Evolutionary conservation across 2,113 vertebrate genomes (phyloP), one percentile per base, ranked within the genome.

Genomic region (Larimichthys polyactis): DNA sequence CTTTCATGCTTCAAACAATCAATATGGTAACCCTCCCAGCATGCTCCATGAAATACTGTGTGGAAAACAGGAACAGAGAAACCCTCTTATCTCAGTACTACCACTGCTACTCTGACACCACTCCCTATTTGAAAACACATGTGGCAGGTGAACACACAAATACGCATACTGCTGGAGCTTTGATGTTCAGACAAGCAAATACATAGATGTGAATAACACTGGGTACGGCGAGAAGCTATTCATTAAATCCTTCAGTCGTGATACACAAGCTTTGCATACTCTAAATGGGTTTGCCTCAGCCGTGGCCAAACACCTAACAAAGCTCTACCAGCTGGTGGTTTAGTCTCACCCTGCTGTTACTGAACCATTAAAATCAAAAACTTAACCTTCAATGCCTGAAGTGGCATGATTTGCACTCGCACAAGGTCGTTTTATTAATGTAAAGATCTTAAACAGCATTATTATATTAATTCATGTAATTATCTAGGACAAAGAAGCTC

Each of bases 71-170:
- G 77, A 90, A 90, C 81, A 82, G 57, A 75, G 85, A 5, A 63
- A 6, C n/a, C 27, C 36, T 91, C 85, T 87, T 20, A 89, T 89
- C 87, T 85, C 86, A 75, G 49, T 19, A 11, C 58, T 63, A 77
- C 65, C 73, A 64, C 54, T 0, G 69, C 60, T 70, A 59, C 11
- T 48, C 43, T 54, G n/a, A 70, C 64, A 66, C 90, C 87, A 87
- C 91, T 91, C 91, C 93, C 86, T 16, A 16, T 85, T 77, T 51
- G 87, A 90, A 92, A 93, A 93, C 91, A 93, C 71, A 81, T 62
- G 84, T 40, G 76, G 73, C 92, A 92, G 91, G 89, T 89, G 89
- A 75, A 91, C 75, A 91, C 87, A 92, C 85, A 93, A 91, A 88
- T 83, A 91, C 75, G 55, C 83, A 57, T 54, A 54, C 57, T 62